Evolutionary conservation across 2,888 invertebrate species (phyloP), one percentile per base, ranked within the genome.

Genomic region (Noctua janthina): DNA sequence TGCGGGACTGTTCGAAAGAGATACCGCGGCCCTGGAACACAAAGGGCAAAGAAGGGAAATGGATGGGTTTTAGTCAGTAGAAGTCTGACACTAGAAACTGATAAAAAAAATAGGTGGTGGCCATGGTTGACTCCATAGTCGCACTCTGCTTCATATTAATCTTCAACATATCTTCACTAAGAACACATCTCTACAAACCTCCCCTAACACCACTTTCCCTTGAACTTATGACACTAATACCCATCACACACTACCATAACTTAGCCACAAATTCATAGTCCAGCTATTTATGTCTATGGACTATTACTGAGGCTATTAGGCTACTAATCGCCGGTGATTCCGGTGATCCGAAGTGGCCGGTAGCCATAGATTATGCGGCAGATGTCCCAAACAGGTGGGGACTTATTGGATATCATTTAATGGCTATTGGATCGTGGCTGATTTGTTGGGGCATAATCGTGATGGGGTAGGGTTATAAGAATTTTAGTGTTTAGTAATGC

Each of bases 251-350:
- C 35, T 46, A 7, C n/a, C 39, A 76, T 87, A 93, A 91, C 92
- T 92, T 88, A 86, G 73, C 88, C 86, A 83, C 90, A 89, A 92
- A 92, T 92, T 92, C 92, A 92, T 92, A 91, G 92, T 74, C 87
- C 81, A 83, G 91, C 91, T 91, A 92, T 94, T 93, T 91, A 91
- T 88, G 89, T 76, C 84, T 84, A 76, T 74, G 68, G 89, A 90
- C 92, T 87, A 92, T 93, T 92, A 93, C 89, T 81, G 82, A 69
- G 87, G 92, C 93, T 91, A 94, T 95, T 95, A 93, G 77, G 87
- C 72, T 80, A 87, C 92, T 94, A 94, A 95, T 95, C 92, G 91
- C 74, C 87, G 90, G 89, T 89, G 86, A 90, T 89, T 86, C 84
- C 76, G 85, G 80, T 88, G 90, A 91, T 87, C 90, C 88, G 81